These are phyloP conservation scores for Macquaria australasica DNA, from an alignment of 2,113 vertebrate species.

Conservation along the genomic window DNA sequence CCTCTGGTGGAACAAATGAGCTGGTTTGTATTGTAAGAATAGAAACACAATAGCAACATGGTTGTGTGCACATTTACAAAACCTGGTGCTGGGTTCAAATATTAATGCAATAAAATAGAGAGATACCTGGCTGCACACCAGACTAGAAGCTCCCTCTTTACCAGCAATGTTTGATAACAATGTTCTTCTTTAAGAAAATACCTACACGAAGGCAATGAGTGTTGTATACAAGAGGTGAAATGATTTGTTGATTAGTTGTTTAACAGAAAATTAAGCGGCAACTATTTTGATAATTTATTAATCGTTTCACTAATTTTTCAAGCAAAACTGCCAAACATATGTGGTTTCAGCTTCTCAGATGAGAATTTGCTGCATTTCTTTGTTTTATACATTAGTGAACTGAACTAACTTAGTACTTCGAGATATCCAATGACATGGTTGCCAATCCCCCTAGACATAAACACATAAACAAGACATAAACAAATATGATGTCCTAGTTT, in stretches of 20 bases:
- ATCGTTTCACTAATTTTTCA: neutral
- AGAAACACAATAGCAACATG: neutral
- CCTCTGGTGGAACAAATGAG: conserved; percentile 28
- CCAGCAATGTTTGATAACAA: neutral
- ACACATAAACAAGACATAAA: neutral
- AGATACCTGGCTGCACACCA: neutral
- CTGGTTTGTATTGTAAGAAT: conserved; percentile 42
- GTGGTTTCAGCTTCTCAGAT: neutral
- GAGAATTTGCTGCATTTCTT: neutral
- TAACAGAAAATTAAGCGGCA: neutral
- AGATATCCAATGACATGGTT: neutral
- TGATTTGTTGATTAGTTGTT: neutral
- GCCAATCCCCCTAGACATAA: neutral
- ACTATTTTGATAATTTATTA: neutral
- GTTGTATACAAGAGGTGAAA: neutral
- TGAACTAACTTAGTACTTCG: neutral
- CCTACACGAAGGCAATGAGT: too few relatives aligned
- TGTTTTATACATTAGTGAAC: neutral
- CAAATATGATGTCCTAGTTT: neutral
- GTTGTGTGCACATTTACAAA: neutral
- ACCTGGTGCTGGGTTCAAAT: neutral
- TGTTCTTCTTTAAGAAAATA: neutral
- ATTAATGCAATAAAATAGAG: neutral
- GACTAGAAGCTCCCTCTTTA: neutral
- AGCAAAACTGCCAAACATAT: neutral